Evolutionary conservation across 2,113 vertebrate genomes (phyloP), one percentile per base, ranked within the genome.

Genomic region (Mastomys coucha): DNA sequence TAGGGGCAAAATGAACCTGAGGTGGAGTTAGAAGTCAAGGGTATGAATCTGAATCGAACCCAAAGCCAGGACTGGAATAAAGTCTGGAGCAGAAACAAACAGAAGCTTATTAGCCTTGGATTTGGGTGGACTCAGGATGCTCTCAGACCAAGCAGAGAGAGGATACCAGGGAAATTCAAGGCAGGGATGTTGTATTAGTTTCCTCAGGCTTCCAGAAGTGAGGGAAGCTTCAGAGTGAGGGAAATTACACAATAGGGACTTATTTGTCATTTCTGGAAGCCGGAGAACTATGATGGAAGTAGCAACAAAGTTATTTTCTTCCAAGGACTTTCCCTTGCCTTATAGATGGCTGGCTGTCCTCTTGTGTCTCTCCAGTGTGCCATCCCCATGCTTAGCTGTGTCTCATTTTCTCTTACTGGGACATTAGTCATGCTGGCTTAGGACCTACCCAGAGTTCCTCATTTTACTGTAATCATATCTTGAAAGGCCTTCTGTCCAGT

Each of bases 291-390:
- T 76, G 67, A 33, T 39, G 12, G 77, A 63, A 45, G 17, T 45
- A 42, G 26, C 1, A 1, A 76, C 16, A 70, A 49, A 14, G 20
- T 17, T 82, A 17, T 31, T n/a, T 73, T 93, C 88, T 45, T 77
- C 76, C 36, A 19, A 78, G 69, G 33, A n/a, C 63, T n/a, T 10
- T 22, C 56, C 9, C 28, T 22, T 26, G 42, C 20, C 7, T 45
- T 12, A 4, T 5, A n/a, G 3, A 28, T 63, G n/a, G 13, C 12
- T 63, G n/a, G 13, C 12, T 28, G 24, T n/a, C 56, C 81, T 58
- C 12, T 58, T 26, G 2, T 33, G 7, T 67, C 53, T 70, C 26
- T 14, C 12, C 75, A 24, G 1, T 12, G 31, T 0, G 0, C 16
- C n/a, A 24, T 33, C 16, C 5, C n/a, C 17, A 20, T 17, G 36